Evolutionary conservation across 2,797 vertebrate genomes (phyloP), one percentile per base, ranked within the genome.

Genomic region (Steatocranus sp.): DNA sequence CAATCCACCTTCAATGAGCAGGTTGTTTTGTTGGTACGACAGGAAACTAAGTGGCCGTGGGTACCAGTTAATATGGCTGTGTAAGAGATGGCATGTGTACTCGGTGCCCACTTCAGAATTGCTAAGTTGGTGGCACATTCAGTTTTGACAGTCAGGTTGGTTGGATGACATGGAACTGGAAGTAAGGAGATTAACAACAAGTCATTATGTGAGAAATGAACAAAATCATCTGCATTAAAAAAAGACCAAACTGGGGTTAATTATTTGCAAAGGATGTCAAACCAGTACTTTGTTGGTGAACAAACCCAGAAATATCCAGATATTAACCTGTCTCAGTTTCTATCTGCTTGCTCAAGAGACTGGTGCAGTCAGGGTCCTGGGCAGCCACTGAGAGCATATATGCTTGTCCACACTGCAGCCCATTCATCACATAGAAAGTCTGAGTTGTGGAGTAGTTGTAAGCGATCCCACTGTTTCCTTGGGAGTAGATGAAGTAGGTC

Each of bases 161-260:
- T 92, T 6, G 96, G 95, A 75, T 94, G 80, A 75, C 96, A 97
- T 1, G 96, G 96, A 80, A 90, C 96, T 97, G 83, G n/a, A 20
- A 43, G 27, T 11, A n/a, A 54, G 49, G 27, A 85, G 5, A 82
- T 75, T 76, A 8, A 49, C 5, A 58, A 61, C 17, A 25, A 49
- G 15, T 38, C 15, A 14, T 50, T 4, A 75, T 18, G 41, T 70
- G 10, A 70, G 10, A 70, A 70, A 30, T 70, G 15, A 70, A 30
- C 66, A 70, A 70, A 70, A 70, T 27, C 23, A 41, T 23, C 34
- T 66, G 61, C 61, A 46, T 46, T 5, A 8, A 70, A 70, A 43
- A 58, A 50, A 14, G 5, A 11, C 23, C 23, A 73, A 30, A 17
- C 14, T 43, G 38, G 20, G n/a, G 23, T 6, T 48, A 73, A 48